Evolutionary conservation across 2,797 vertebrate genomes (phyloP).

Genomic region (Esox masquinongy): DNA sequence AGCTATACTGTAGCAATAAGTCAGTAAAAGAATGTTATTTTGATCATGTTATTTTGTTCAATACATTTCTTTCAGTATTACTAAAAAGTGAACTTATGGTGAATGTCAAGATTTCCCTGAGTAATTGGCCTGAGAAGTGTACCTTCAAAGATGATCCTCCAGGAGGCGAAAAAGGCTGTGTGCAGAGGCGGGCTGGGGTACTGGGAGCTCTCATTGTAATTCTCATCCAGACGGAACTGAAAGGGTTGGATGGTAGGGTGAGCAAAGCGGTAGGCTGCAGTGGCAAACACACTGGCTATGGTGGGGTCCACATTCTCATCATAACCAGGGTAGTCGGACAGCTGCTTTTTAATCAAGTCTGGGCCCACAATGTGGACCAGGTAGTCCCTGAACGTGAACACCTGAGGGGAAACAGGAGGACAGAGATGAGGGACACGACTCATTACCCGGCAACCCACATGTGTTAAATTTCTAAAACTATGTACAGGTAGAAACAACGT

Average conservation of each 20-base stretch:
- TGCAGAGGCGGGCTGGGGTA: slow-evolving; percentile 68
- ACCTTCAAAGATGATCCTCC: slow-evolving; percentile 82
- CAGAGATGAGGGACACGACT: not conserved
- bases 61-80: not conserved
- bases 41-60: not conserved
- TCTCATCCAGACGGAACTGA: slow-evolving; percentile 72
- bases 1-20: not conserved
- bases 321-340: slow-evolving; percentile 77
- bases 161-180: slow-evolving; percentile 73
- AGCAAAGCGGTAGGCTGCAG: slow-evolving; percentile 83
- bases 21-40: not conserved
- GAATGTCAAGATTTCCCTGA: not conserved
- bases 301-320: slow-evolving; percentile 74
- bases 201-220: slow-evolving; percentile 57
- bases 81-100: not conserved
- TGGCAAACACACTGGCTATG: slow-evolving; percentile 83
- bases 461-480: no score
- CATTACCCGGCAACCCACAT: not conserved
- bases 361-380: slow-evolving; percentile 79
- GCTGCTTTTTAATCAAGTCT: slow-evolving; percentile 39
- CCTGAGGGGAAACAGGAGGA: slow-evolving; percentile 33
- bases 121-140: not conserved
- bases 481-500: not conserved
- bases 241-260: slow-evolving; percentile 79
- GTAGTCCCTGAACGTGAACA: slow-evolving; percentile 81